These are phyloP conservation scores for Sardinella longiceps DNA, from an alignment of 2,797 vertebrate species.

Conservation along the genomic window DNA sequence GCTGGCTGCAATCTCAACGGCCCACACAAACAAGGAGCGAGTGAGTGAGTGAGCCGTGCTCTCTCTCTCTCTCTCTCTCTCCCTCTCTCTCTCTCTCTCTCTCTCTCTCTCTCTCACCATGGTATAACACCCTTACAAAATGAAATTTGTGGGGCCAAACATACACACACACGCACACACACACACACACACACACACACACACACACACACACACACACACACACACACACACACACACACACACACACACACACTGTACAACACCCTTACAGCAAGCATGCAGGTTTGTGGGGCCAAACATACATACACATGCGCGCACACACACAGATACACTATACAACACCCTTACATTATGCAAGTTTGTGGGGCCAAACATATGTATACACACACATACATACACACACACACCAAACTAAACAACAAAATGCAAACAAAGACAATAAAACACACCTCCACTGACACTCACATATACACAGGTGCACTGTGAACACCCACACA, in stretches of 20 bases:
- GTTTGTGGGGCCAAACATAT: neutral
- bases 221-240: too few species aligned
- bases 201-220: neutral
- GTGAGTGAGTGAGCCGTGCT: neutral
- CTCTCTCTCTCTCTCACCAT: neutral
- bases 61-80: neutral
- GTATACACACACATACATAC: neutral
- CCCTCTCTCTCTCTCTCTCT: neutral
- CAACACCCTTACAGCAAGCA: too few species aligned
- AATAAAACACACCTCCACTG: neutral
- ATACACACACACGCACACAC: neutral
- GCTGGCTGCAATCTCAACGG: neutral
- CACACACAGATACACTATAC: neutral
- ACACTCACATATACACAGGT: conserved; percentile 19
- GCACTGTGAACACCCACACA: neutral
- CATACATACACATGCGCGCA: neutral
- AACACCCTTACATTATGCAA: neutral
- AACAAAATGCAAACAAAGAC: neutral
- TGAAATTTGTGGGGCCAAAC: neutral
- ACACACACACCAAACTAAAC: too few species aligned
- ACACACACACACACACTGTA: neutral
- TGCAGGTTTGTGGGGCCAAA: neutral
- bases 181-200: neutral
- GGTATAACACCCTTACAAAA: neutral
- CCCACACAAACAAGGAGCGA: conserved; percentile 13